Conservation (phyloP, 37 sponge, comb jelly and placozoan genomes). For the Diacarnus erythraeanus region DNA sequence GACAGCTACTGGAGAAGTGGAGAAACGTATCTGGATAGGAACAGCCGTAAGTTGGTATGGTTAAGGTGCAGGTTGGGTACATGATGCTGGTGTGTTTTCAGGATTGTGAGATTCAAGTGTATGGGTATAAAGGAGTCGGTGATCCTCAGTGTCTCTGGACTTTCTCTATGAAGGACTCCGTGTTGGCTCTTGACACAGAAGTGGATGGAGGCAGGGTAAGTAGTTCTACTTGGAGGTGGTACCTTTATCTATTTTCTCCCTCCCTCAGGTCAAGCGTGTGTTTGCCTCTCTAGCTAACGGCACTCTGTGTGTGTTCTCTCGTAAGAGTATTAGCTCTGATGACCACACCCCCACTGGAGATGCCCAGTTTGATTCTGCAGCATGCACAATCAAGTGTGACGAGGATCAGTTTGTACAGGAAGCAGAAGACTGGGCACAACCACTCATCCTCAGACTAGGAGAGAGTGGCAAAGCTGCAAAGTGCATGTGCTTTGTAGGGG, state of each 20-base stretch:
- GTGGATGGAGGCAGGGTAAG: conserved; percentile 75
- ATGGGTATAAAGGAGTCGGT: conserved; percentile 63
- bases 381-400: conserved; percentile 46
- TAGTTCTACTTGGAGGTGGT: not conserved
- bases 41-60: conserved; percentile 63
- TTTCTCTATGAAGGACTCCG: conserved; percentile 69
- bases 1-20: conserved; percentile 83
- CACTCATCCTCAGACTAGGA: conserved; percentile 57
- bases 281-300: conserved; percentile 85
- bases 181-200: conserved; percentile 64
- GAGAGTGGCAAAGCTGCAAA: conserved; percentile 58
- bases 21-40: conserved; percentile 81
- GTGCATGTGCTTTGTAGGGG: conserved; percentile 71
- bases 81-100: not conserved
- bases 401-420: conserved; percentile 59
- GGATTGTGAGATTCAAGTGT: conserved; percentile 86
- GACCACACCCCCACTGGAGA: conserved; percentile 37
- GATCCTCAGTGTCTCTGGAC: conserved; percentile 78
- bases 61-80: not conserved
- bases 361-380: conserved; percentile 47
- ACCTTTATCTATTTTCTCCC: not conserved
- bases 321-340: conserved; percentile 49
- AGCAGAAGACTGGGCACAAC: conserved; percentile 78
- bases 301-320: conserved; percentile 65
- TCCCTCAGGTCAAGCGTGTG: conserved; percentile 72